These are phyloP conservation scores for Corynorhinus townsendii DNA, from an alignment of 2,113 vertebrate species.

Conservation along the genomic window DNA sequence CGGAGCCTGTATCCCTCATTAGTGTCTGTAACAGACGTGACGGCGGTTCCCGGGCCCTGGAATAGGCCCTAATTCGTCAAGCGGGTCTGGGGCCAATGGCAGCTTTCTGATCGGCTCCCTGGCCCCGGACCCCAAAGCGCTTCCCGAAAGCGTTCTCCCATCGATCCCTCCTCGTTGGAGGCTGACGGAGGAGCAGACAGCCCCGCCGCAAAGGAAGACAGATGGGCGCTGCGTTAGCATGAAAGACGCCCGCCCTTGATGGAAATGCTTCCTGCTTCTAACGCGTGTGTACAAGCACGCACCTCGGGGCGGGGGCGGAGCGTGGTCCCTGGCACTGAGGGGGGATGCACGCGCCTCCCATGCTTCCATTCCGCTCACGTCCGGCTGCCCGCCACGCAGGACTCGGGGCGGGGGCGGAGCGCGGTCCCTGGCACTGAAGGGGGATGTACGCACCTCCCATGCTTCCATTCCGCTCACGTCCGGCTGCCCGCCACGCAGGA, in stretches of 20 bases:
- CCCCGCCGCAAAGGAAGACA: conserved; percentile 84
- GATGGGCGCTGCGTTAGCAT: conserved; percentile 82
- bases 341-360: not conserved
- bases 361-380: conserved; percentile 11
- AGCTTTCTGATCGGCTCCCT: conserved; percentile 90
- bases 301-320: not conserved
- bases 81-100: conserved; percentile 81
- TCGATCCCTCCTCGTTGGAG: conserved; percentile 85
- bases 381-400: not conserved
- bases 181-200: conserved; percentile 83
- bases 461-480: conserved; percentile 10
- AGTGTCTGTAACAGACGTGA: conserved; percentile 90
- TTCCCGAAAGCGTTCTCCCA: conserved; percentile 87
- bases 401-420: not conserved
- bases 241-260: conserved; percentile 82
- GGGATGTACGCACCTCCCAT: not conserved
- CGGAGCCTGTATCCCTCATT: conserved; percentile 91
- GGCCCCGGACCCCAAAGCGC: conserved; percentile 85
- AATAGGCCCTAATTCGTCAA: conserved; percentile 89
- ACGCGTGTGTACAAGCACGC: conserved; percentile 9
- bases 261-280: conserved; percentile 73
- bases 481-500: not conserved
- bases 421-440: conserved; percentile 27
- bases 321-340: conserved; percentile 26
- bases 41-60: conserved; percentile 84